Conservation (phyloP, 2,113 vertebrate species). For the Sceloporus tristichus region DNA sequence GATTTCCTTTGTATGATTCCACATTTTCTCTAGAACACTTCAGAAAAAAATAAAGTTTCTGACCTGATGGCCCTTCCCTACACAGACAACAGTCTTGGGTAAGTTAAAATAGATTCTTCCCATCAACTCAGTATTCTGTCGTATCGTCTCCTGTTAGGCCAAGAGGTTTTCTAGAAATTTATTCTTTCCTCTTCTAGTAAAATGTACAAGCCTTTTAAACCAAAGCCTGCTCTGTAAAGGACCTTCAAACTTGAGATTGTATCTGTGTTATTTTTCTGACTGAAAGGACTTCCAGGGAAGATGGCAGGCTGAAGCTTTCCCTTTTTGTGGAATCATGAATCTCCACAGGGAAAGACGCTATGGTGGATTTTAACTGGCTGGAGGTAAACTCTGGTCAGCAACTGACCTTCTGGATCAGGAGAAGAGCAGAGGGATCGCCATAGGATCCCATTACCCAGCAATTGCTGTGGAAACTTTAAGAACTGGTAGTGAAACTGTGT, state of each 20-base stretch:
- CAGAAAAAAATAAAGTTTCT: conserved; percentile 78
- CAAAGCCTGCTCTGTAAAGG: not conserved
- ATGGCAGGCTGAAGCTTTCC: too few species aligned
- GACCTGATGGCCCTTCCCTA: conserved; percentile 90
- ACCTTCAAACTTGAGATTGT: not conserved
- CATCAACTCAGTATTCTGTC: not conserved
- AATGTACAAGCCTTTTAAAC: not conserved
- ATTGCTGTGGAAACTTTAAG: too few species aligned
- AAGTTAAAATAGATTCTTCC: conserved; percentile 55
- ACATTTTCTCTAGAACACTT: conserved; percentile 76
- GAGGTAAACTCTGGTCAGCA: too few species aligned
- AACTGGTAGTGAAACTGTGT: too few species aligned
- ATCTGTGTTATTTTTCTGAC: not conserved
- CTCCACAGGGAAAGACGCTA: too few species aligned
- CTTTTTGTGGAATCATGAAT: too few species aligned
- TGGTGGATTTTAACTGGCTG: too few species aligned
- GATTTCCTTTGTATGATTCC: conserved; percentile 26
- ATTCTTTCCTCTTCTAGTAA: too few species aligned
- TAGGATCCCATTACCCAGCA: too few species aligned
- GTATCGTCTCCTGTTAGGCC: too few species aligned
- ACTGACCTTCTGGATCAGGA: too few species aligned
- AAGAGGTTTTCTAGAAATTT: not conserved
- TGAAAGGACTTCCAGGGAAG: not conserved
- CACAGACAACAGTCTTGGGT: conserved; percentile 87
- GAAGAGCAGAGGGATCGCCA: too few species aligned